Conservation (phyloP, 2,888 invertebrate genomes). For the Holacanthella duospinosa region DNA sequence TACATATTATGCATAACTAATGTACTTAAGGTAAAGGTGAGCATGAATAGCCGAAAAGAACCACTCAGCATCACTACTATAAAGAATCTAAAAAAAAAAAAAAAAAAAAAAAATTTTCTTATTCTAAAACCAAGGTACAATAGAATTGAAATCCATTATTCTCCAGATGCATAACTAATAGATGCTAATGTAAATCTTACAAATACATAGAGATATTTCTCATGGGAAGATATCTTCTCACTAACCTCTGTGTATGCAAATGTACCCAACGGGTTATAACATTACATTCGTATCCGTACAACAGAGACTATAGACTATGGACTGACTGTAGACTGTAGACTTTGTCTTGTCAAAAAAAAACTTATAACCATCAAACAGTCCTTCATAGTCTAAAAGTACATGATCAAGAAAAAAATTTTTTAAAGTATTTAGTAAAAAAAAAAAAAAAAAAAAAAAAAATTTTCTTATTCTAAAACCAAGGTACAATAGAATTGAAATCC, state of each 20-base stretch:
- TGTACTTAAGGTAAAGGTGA: constrained; percentile 2
- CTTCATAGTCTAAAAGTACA: no score
- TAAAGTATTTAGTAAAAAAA: no score
- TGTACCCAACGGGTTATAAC: no score
- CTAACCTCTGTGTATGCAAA: background rate
- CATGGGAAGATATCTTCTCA: background rate
- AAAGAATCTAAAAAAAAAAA: background rate
- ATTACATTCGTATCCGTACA: no score
- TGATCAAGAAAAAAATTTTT: no score
- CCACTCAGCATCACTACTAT: background rate
- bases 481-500: background rate
- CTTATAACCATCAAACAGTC: no score
- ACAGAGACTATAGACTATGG: no score
- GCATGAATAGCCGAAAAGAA: background rate
- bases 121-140: background rate
- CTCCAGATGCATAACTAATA: constrained; percentile 1
- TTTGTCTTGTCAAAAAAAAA: no score
- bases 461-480: background rate
- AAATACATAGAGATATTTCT: background rate
- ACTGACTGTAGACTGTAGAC: no score
- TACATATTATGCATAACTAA: constrained; percentile 1
- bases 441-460: no score
- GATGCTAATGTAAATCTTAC: constrained; percentile 1
- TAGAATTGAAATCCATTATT: background rate
- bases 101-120: no score